A percentile compares a stretch with the other conserved stretches of the same genome.
phyloP scores from a whole-genome alignment of 1,140 invertebrate genomes.

The Drosophila santomea region DNA sequence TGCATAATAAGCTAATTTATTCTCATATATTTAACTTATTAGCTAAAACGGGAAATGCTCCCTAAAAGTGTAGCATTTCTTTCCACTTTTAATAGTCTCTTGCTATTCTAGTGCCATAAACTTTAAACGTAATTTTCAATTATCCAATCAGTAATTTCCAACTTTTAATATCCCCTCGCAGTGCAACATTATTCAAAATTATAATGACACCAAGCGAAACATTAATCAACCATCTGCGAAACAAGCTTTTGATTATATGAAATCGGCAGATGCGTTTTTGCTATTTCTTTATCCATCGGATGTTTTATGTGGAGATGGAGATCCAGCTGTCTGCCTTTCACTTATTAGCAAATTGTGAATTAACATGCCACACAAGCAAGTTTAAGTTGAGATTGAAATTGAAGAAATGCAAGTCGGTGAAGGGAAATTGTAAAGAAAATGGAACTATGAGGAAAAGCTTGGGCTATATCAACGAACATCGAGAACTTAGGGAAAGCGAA shows the following conservation, averaged over 20 bases:
- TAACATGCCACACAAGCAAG: slow-evolving; percentile 61
- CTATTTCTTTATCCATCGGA: slow-evolving; percentile 22
- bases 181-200: slow-evolving; percentile 35
- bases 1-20: too few relatives aligned
- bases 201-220: slow-evolving; percentile 40
- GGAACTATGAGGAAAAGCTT: slow-evolving; percentile 14
- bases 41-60: too few relatives aligned
- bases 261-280: slow-evolving; percentile 30
- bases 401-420: slow-evolving; percentile 36
- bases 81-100: not conserved
- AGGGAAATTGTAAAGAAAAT: slow-evolving; percentile 4
- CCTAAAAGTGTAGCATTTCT: not conserved
- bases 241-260: slow-evolving; percentile 32
- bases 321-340: slow-evolving; percentile 60
- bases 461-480: slow-evolving; percentile 17
- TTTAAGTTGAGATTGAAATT: slow-evolving; percentile 45
- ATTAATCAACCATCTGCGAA: slow-evolving; percentile 46
- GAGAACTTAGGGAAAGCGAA: slow-evolving; percentile 23
- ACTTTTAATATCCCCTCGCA: slow-evolving; percentile 1
- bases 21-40: too few relatives aligned
- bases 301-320: slow-evolving; percentile 19
- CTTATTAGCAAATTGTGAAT: slow-evolving; percentile 78
- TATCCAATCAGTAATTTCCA: slow-evolving; percentile 9
- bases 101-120: not conserved
- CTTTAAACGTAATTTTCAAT: not conserved